Percentiles rank a stretch among this genome's conserved stretches.
Conservation (phyloP, 2,113 vertebrate species). For the Okapia johnstoni region DNA sequence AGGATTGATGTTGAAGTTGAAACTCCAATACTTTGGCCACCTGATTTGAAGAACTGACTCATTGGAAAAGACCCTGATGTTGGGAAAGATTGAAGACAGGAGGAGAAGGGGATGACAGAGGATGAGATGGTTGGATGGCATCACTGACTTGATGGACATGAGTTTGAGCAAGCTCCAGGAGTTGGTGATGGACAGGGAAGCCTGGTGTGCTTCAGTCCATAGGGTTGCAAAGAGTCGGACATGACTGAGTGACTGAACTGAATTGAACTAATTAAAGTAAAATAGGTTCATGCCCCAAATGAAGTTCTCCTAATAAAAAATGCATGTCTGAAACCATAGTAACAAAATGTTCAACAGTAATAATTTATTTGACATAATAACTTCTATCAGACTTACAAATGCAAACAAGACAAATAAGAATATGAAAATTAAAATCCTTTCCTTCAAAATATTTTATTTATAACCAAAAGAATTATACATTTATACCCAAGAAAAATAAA, state of each 20-base stretch:
- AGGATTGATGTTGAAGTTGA: not conserved
- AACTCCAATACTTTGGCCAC: not conserved
- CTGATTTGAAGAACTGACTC: not conserved
- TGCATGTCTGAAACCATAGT: not conserved
- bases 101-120: not conserved
- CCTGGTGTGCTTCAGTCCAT: not conserved
- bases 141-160: not conserved
- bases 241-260: not conserved
- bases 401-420: not conserved
- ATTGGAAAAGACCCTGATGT: not conserved
- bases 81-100: not conserved
- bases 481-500: not conserved
- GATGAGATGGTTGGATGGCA: not conserved
- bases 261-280: not conserved
- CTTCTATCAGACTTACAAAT: not conserved
- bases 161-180: not conserved
- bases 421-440: not conserved
- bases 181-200: not conserved
- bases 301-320: not conserved
- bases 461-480: not conserved
- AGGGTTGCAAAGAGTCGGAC: not conserved
- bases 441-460: not conserved
- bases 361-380: slow-evolving; percentile 1
- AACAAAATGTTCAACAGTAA: slow-evolving; percentile 1
- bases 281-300: not conserved